Evolutionary conservation across 2,113 vertebrate species (phyloP).

Genomic region (Proterorhinus semilunaris): DNA sequence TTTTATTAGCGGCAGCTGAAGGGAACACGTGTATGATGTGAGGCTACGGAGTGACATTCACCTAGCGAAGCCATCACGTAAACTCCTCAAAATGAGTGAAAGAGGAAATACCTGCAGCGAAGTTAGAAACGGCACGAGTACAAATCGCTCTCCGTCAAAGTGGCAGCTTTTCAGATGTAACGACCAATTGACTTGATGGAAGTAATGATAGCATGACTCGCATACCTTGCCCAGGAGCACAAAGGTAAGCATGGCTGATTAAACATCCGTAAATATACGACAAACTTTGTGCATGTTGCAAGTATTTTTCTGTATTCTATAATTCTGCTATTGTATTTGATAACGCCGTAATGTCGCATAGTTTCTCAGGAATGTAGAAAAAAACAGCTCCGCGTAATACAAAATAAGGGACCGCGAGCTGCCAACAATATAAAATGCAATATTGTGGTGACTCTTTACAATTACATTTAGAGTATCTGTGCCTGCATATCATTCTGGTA

Average conservation of each 20-base stretch:
- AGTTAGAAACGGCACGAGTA: slow-evolving; percentile 17
- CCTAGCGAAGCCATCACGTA: slow-evolving; percentile 38
- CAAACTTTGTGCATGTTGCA: slow-evolving; percentile 19
- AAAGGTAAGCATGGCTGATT: slow-evolving; percentile 48
- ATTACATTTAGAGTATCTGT: too few species aligned
- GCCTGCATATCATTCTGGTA: too few species aligned
- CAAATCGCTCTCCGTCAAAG: slow-evolving; percentile 50
- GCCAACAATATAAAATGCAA: too few species aligned
- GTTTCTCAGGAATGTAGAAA: too few species aligned
- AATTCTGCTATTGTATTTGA: slow-evolving; percentile 1
- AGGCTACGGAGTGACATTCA: slow-evolving; percentile 36
- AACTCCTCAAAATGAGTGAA: slow-evolving; percentile 24
- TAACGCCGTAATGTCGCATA: background rate
- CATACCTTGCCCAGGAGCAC: slow-evolving; percentile 54
- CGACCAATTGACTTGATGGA: slow-evolving; percentile 60
- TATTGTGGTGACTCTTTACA: too few species aligned
- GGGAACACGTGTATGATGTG: slow-evolving; percentile 33
- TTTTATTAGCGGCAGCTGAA: slow-evolving; percentile 58
- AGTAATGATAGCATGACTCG: slow-evolving; percentile 50
- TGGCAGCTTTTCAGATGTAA: slow-evolving; percentile 58
- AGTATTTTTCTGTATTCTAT: background rate
- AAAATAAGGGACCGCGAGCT: too few species aligned
- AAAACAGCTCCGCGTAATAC: too few species aligned
- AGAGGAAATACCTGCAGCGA: slow-evolving; percentile 60
- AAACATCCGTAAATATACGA: slow-evolving; percentile 9